A percentile compares a stretch with the other conserved stretches of the same genome.
phyloP scores from a whole-genome alignment of 1,140 invertebrate species.

The Drosophila sucinea region DNA sequence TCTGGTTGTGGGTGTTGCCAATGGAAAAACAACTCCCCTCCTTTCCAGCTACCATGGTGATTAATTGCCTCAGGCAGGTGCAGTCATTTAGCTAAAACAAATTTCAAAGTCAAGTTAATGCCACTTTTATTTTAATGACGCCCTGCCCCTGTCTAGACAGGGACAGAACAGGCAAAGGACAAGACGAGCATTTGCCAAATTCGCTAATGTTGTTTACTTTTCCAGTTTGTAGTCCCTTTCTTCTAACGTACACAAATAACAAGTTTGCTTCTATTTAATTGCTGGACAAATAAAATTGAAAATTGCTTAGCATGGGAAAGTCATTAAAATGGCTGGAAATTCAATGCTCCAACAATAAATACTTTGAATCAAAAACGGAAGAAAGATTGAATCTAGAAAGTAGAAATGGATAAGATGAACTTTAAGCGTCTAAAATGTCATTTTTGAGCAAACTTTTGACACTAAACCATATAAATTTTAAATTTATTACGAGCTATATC shows the following conservation, averaged over 20 bases:
- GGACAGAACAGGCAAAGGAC: no score
- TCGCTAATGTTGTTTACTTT: constrained; percentile 53
- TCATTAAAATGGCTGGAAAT: no score
- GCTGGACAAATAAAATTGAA: constrained; percentile 15
- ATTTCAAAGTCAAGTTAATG: constrained; percentile 20
- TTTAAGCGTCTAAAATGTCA: no score
- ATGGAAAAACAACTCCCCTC: constrained; percentile 2
- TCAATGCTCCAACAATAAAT: no score
- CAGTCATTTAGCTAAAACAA: constrained; percentile 12
- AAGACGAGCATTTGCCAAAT: constrained; percentile 13
- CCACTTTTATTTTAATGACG: constrained; percentile 15
- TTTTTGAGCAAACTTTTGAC: no score
- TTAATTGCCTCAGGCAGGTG: constrained; percentile 24
- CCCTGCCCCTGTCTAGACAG: constrained; percentile 47
- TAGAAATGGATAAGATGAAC: no score
- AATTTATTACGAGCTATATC: no score
- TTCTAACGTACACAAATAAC: constrained; percentile 2
- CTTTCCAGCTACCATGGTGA: constrained; percentile 17
- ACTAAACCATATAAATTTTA: no score
- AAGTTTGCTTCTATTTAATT: constrained; percentile 38
- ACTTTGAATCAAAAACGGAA: no score
- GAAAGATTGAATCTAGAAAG: no score
- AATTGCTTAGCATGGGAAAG: no score
- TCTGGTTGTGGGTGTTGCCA: constrained; percentile 6
- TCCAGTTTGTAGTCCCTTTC: constrained; percentile 4